phyloP scores from a whole-genome alignment of 37 sponge, comb jelly and placozoan species.

The Diacarnus erythraeanus region DNA sequence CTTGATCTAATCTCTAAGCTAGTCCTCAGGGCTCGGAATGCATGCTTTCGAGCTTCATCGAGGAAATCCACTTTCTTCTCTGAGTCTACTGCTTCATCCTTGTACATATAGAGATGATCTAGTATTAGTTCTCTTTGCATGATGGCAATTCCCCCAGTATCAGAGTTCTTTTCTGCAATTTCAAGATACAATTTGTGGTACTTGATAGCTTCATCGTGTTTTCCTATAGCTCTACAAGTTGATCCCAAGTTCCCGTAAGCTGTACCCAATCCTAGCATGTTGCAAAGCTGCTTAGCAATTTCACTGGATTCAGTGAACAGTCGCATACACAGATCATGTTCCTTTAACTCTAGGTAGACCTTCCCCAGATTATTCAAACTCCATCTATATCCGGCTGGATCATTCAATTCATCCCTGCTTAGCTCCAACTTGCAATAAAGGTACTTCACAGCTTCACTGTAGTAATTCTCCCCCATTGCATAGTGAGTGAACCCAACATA shows the following conservation, averaged over 20 bases:
- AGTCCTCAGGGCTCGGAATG: slow-evolving; percentile 21
- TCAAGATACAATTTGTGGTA: slow-evolving; percentile 42
- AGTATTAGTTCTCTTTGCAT: slow-evolving; percentile 52
- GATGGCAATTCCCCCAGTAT: slow-evolving; percentile 53
- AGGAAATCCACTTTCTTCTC: neutral
- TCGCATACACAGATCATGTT: neutral
- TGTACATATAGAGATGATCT: slow-evolving; percentile 27
- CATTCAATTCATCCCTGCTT: slow-evolving; percentile 10
- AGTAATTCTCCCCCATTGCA: slow-evolving; percentile 13
- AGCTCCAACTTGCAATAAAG: slow-evolving; percentile 25
- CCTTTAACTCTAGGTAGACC: slow-evolving; percentile 16
- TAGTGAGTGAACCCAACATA: slow-evolving; percentile 61
- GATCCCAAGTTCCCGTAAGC: slow-evolving; percentile 55
- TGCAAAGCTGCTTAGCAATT: slow-evolving; percentile 19
- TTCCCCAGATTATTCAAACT: slow-evolving; percentile 61
- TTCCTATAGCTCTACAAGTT: slow-evolving; percentile 22
- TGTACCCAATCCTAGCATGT: slow-evolving; percentile 45
- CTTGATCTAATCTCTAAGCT: slow-evolving; percentile 11
- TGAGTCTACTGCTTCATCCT: neutral
- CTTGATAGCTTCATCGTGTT: slow-evolving; percentile 44
- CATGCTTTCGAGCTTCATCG: slow-evolving; percentile 29
- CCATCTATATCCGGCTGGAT: slow-evolving; percentile 33
- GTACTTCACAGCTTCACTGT: slow-evolving; percentile 31
- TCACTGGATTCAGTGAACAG: slow-evolving; percentile 25
- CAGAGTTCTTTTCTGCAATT: slow-evolving; percentile 33